Base-by-base conservation (phyloP, 2,797 vertebrate species). In the Esox masquinongy region DNA sequence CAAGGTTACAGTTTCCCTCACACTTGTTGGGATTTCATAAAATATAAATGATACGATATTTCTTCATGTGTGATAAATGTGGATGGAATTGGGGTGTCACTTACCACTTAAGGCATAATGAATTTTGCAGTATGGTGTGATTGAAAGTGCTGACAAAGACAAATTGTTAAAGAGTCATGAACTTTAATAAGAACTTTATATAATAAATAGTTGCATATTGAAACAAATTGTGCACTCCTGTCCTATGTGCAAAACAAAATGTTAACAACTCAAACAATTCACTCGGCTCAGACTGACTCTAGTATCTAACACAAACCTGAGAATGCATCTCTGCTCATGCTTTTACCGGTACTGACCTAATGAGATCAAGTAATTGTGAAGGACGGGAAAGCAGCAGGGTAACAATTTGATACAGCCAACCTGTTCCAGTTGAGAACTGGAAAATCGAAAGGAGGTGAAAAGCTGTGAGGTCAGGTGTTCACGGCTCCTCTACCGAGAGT, bases 401-500 rank as follows among this genome's bases (percentile, higher is more conserved):
- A 56, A n/a, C 6, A 56, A 19, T 56, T 22, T 11, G 19, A 56
- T n/a, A 7, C 51, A 56, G 19, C 51, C 51, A 68, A 47, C 31
- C 15, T 64, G 47, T 49, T 77, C 71, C 74, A 68, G 67, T 67
- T 9, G 16, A n/a, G 11, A 43, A 73, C 8, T 11, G 29, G 72
- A 49, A 50, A 63, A 59, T 29, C n/a, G 49, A 50, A 70, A 67
- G 29, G 14, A 31, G 19, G 5, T 0, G 31, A n/a, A 29, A 77
- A 80, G 36, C 78, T 77, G 36, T 24, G 19, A n/a, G 16, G 69
- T 50, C 22, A 50, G 12, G 22, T 80, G 74, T 19, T 24, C 19
- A 17, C 17, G 5, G 12, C 36, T 49, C n/a, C 74, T 91, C 90
- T 95, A 97, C 88, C 95, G 95, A 0, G 97, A 98, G 17, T 96